Evolutionary conservation across 2,113 vertebrate genomes (phyloP), one percentile per base, ranked within the genome.

Genomic region (Fukomys damarensis): DNA sequence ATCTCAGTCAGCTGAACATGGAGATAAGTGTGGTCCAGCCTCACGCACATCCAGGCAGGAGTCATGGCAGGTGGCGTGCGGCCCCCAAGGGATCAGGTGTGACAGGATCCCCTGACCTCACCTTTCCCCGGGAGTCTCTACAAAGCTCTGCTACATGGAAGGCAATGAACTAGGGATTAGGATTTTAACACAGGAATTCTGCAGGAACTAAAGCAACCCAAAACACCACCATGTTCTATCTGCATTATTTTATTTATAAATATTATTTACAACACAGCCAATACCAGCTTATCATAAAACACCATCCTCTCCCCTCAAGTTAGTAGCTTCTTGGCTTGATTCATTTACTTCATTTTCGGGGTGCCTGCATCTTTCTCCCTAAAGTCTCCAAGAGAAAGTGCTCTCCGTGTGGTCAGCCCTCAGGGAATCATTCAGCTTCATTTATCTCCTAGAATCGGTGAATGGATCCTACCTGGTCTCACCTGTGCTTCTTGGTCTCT

Each of bases 1-100:
- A 0, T 35, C 52, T 41, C 32, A 4, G 49, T 41, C 43, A 61
- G 11, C 30, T 38, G 66, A 30, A 30, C 10, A 3, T 2, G 28
- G 6, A 20, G 30, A 20, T 8, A 0, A 30, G 17, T 7, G 3
- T 26, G 26, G 0, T 32, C 26, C 7, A n/a, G 7, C 16, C 11
- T 41, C 26, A n/a, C 30, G 52, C 3, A 7, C 8, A 13, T 32
- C 22, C 58, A 66, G 38, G 26, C 30, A 30, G 79, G 61, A 2
- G 30, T 16, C 49, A 22, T 19, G 56, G 56, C 43, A 65, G 0
- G 17, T 13, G 22, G 4, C 16, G 0, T 1, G 1, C 26, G 32
- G n/a, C 16, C 3, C 20, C 12, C 46, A 41, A 58, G 26, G 2
- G 32, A 41, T 24, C 65, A 70, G 43, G 41, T 3, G 32, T 30